Evolutionary conservation across 2,113 vertebrate species (phyloP), one percentile per base, ranked within the genome.

Genomic region (Acrocephalus kingi): DNA sequence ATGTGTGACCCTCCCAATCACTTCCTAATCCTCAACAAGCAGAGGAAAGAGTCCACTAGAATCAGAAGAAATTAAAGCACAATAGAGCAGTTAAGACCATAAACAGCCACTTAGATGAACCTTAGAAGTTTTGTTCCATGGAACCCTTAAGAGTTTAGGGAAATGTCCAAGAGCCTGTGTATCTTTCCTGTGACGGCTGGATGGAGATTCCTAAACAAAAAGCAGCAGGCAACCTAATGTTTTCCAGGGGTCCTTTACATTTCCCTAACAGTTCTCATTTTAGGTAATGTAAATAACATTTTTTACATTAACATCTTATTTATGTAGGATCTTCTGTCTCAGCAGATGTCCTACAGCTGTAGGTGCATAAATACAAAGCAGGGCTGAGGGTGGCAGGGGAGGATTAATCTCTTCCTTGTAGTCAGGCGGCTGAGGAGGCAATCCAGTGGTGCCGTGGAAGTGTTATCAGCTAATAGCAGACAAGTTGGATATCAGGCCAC

Each of bases 261-360:
- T 88, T 94, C 93, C 76, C 78, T 83, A 91, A 72, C 88, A 85
- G 85, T 54, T 94, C 80, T 92, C 80, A 39, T 80, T 93, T 95
- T 92, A 95, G 87, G 82, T 91, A 96, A 95, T 86, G 87, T 92
- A 92, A 95, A 95, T 96, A 96, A 92, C 46, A 86, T 95, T 93
- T 95, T 94, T 96, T 93, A 91, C 69, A 90, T 79, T 84, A 96
- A 96, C 87, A 73, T 96, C 91, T 95, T 94, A 96, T 96, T 94
- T 97, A 94, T 54, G 73, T 88, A 95, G 86, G 91, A 73, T 87
- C 87, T 90, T 97, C 87, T 86, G 81, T 68, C 72, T 84, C 77
- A 68, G 45, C 87, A 93, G 88, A 94, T 95, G 88, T 91, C 90
- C 76, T 87, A 46, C 96, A 97, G 94, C 87, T 97, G 94, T 96